Conservation (phyloP, 2,888 invertebrate species). For the Pachymerium ferrugineum region DNA sequence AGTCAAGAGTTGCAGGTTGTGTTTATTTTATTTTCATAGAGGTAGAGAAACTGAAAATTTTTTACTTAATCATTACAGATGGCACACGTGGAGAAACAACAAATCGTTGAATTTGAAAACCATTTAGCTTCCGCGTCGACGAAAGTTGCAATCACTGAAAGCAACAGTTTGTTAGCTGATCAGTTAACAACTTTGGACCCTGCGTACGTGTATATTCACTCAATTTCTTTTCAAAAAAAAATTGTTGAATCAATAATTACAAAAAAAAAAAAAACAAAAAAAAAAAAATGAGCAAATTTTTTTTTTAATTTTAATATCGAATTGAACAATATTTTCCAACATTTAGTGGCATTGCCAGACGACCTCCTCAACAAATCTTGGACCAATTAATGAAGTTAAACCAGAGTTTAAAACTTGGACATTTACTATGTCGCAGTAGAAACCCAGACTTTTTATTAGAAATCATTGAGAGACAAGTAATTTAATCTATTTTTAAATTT, state of each 20-base stretch:
- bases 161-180: constrained; percentile 74
- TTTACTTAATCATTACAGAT: constrained; percentile 51
- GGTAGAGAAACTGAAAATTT: too few species aligned
- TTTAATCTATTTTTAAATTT: not conserved
- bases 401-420: constrained; percentile 72
- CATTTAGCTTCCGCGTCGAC: constrained; percentile 86
- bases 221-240: not conserved
- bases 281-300: not conserved
- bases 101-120: constrained; percentile 80
- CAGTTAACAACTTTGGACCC: constrained; percentile 83
- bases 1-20: constrained; percentile 56
- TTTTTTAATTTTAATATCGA: not conserved
- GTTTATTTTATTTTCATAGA: too few species aligned
- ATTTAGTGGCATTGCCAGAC: constrained; percentile 67
- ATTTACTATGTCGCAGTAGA: constrained; percentile 77
- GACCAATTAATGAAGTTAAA: constrained; percentile 75
- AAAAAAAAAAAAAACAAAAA: too few species aligned
- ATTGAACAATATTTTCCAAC: not conserved
- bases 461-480: constrained; percentile 76
- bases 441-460: constrained; percentile 88
- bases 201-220: constrained; percentile 41
- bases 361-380: constrained; percentile 68
- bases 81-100: constrained; percentile 64
- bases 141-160: constrained; percentile 82
- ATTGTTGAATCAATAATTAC: not conserved